A percentile compares a stretch with the other conserved stretches of the same genome.
Conservation (phyloP, 2,113 vertebrate genomes). For the Aegithalos caudatus region DNA sequence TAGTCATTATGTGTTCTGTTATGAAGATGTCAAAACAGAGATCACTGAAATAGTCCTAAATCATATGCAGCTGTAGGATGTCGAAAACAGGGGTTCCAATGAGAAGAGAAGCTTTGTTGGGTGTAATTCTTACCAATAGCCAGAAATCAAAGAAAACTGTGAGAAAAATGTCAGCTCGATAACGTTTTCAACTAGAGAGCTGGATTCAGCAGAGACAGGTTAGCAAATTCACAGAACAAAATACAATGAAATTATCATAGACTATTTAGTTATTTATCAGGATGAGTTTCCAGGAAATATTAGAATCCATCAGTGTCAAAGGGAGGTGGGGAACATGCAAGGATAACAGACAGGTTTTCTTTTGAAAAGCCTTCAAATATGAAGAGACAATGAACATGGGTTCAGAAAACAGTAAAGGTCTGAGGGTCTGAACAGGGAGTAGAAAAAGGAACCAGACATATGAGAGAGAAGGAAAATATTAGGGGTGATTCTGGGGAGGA, state of each 20-base stretch:
- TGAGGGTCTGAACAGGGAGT: not conserved
- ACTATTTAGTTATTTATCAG: not conserved
- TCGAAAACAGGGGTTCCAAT: not conserved
- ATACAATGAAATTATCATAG: not conserved
- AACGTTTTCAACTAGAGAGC: not conserved
- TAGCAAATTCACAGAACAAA: not conserved
- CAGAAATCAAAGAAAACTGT: not conserved
- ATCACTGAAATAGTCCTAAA: not conserved
- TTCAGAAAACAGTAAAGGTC: not conserved
- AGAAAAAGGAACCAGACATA: not conserved
- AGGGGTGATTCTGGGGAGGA: not conserved
- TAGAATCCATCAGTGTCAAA: not conserved
- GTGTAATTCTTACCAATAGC: not conserved
- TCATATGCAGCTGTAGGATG: constrained; percentile 1
- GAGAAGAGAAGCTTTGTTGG: not conserved
- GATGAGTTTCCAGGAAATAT: not conserved
- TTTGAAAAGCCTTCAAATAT: not conserved
- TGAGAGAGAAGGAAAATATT: not conserved
- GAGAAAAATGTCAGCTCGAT: not conserved
- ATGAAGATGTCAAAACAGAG: not conserved
- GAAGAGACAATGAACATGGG: not conserved
- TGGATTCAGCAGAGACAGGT: constrained; percentile 17
- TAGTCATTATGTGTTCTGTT: constrained; percentile 5
- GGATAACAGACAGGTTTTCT: not conserved
- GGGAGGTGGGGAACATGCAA: not conserved